phyloP scores from a whole-genome alignment of 1,140 invertebrate genomes.

The Panulirus ornatus region DNA sequence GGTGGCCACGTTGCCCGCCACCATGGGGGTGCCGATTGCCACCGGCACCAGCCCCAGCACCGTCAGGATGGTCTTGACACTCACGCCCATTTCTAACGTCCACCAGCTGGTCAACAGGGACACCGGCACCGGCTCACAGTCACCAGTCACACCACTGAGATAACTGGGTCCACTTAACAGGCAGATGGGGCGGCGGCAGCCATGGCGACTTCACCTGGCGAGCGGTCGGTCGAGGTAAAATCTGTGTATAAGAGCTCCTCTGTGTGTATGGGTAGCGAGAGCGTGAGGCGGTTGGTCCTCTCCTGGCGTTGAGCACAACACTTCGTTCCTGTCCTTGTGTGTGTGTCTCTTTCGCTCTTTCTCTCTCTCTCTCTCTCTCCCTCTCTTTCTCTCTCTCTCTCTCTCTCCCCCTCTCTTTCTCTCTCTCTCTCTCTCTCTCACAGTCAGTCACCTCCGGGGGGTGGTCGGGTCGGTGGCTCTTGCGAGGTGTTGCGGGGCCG shows the following conservation, averaged over 20 bases:
- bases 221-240: background rate
- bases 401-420: background rate
- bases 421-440: background rate
- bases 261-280: background rate
- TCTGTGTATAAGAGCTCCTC: background rate
- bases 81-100: background rate
- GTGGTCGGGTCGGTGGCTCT: background rate
- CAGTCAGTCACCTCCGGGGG: background rate
- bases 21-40: constrained; percentile 15
- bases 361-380: background rate
- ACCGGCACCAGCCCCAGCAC: constrained; percentile 20
- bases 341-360: no score
- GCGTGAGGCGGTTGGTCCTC: background rate
- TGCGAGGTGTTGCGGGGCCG: background rate
- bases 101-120: background rate
- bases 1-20: constrained; percentile 43
- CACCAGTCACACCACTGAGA: background rate
- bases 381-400: background rate
- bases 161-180: background rate
- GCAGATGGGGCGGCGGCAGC: background rate
- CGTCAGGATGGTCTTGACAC: constrained; percentile 3
- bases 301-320: background rate
- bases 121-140: background rate
- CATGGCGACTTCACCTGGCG: constrained; percentile 51
- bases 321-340: background rate